Evolutionary conservation across 2,113 vertebrate genomes (phyloP).

Genomic region (Apaloderma vittatum): DNA sequence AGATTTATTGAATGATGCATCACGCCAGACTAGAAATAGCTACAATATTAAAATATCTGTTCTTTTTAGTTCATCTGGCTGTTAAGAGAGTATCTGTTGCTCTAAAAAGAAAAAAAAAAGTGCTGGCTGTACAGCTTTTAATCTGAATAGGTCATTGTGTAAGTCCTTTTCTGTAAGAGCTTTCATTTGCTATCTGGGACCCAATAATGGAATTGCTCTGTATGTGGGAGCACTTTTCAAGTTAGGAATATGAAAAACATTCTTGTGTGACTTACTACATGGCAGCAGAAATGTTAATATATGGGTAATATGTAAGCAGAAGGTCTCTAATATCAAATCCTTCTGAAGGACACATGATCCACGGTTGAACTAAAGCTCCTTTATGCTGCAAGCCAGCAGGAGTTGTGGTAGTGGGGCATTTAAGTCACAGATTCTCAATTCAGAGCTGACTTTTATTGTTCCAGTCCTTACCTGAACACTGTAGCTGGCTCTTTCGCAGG

Average conservation of each 20-base stretch:
- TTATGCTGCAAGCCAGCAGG: background rate
- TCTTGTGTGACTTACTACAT: background rate
- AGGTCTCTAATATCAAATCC: background rate
- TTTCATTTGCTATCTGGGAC: slow-evolving; percentile 35
- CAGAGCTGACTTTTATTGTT: background rate
- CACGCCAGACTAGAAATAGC: background rate
- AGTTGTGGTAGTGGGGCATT: background rate
- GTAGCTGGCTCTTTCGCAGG: background rate
- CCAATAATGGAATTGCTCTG: background rate
- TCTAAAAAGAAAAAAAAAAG: background rate
- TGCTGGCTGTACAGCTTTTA: background rate
- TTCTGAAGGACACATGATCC: background rate
- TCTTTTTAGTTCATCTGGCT: background rate
- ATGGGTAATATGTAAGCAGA: background rate
- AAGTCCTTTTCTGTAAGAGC: background rate
- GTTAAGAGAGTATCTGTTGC: background rate
- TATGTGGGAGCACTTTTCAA: slow-evolving; percentile 8
- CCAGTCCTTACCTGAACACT: background rate
- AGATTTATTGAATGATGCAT: background rate
- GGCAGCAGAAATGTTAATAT: background rate
- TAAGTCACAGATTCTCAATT: background rate
- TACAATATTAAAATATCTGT: background rate
- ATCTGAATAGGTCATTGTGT: slow-evolving; percentile 26
- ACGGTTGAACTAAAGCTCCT: background rate
- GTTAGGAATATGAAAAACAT: slow-evolving; percentile 19